Evolutionary conservation across 1,140 invertebrate species (phyloP).

Genomic region (Zaprionus davidi): DNA sequence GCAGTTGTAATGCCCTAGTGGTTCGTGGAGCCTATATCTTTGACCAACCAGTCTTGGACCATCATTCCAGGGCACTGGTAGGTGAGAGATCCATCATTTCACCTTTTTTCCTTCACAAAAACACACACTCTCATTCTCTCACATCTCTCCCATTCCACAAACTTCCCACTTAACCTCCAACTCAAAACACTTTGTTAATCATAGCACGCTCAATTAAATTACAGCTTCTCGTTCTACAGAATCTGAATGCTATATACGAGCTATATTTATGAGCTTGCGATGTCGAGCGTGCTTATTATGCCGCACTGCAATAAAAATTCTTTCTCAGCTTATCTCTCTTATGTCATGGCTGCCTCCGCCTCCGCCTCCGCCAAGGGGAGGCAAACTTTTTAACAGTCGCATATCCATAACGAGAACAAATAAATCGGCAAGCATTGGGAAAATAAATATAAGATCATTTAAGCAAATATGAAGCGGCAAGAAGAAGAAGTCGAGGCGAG

Average conservation of each 20-base stretch:
- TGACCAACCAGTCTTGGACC: too few relatives aligned
- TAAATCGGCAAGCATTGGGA: slow-evolving; percentile 62
- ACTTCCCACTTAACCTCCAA: background rate
- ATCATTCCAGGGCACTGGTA: too few relatives aligned
- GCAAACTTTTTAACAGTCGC: slow-evolving; percentile 22
- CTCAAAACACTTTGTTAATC: background rate
- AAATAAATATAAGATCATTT: slow-evolving; percentile 77
- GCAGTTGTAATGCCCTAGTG: too few relatives aligned
- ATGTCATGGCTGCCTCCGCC: background rate
- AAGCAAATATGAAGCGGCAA: slow-evolving; percentile 59
- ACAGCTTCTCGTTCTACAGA: background rate
- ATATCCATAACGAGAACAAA: slow-evolving; percentile 46
- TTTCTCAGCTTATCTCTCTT: slow-evolving; percentile 3
- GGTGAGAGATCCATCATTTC: too few relatives aligned
- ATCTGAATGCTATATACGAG: background rate
- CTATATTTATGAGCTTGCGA: background rate
- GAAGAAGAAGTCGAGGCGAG: slow-evolving; percentile 17
- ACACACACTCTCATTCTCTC: too few relatives aligned
- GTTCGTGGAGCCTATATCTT: too few relatives aligned
- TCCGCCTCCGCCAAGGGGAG: background rate
- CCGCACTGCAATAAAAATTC: slow-evolving; percentile 9
- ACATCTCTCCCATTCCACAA: too few relatives aligned
- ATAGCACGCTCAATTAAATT: background rate
- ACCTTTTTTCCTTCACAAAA: too few relatives aligned
- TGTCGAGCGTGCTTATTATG: background rate